phyloP scores from a whole-genome alignment of 1,140 invertebrate genomes.

The Tenebrio molitor region DNA sequence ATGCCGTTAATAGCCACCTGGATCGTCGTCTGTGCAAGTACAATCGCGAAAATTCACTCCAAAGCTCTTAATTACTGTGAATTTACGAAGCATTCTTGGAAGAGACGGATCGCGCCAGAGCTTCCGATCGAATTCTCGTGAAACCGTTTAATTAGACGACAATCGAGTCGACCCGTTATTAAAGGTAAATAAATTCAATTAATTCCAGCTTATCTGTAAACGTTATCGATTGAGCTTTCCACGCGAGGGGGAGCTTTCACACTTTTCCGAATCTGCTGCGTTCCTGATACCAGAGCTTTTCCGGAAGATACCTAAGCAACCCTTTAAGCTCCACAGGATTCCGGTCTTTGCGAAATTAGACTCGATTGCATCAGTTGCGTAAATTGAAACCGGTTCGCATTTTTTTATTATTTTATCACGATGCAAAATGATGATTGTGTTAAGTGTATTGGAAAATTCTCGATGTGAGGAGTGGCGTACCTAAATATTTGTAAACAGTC shows the following conservation, averaged over 20 bases:
- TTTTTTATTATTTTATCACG: not conserved
- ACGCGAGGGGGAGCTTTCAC: not conserved
- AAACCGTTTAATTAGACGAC: no score
- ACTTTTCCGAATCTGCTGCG: conserved; percentile 29
- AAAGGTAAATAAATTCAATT: conserved; percentile 10
- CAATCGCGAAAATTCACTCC: not conserved
- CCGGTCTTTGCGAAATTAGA: no score
- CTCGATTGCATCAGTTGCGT: no score
- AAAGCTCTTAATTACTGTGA: no score
- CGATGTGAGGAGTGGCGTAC: conserved; percentile 11
- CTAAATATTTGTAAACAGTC: conserved; percentile 38
- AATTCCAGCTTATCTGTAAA: conserved; percentile 10
- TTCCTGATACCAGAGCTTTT: conserved; percentile 49
- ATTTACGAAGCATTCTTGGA: no score
- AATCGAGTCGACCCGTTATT: no score
- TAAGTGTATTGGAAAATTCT: not conserved
- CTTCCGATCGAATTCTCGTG: no score
- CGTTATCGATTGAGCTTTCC: conserved; percentile 15
- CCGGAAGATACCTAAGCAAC: conserved; percentile 52
- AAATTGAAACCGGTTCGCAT: no score
- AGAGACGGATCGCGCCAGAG: no score
- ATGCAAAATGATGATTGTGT: not conserved
- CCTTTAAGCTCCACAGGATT: conserved; percentile 17
- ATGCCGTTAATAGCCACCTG: conserved; percentile 36
- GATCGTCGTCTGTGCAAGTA: not conserved